Conservation (phyloP, 2,797 vertebrate genomes). For the Poeciliopsis presidionis region DNA sequence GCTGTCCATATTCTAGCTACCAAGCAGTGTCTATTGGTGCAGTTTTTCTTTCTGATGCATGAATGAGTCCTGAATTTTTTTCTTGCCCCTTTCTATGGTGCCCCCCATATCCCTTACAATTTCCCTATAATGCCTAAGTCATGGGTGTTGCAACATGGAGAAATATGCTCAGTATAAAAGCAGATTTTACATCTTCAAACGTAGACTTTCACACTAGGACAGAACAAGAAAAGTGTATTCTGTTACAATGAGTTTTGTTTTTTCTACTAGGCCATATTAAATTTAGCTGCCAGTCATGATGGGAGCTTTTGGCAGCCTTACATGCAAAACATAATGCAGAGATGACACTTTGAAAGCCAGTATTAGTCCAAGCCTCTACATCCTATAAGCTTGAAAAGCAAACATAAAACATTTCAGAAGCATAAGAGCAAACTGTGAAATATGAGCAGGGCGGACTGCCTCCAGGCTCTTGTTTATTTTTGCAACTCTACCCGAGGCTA, state of each 20-base stretch:
- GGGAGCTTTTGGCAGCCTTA: constrained; percentile 15
- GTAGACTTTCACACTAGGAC: neutral
- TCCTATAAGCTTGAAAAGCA: constrained; percentile 38
- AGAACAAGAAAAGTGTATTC: neutral
- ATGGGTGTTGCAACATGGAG: neutral
- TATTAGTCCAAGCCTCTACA: constrained; percentile 21
- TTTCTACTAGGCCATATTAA: neutral
- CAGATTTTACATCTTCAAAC: neutral
- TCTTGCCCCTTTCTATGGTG: too few relatives aligned
- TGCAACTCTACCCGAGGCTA: constrained; percentile 65
- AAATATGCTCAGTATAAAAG: neutral
- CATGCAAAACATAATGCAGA: constrained; percentile 9
- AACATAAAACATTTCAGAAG: constrained; percentile 56
- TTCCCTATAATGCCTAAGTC: too few relatives aligned
- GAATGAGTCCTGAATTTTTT: too few relatives aligned
- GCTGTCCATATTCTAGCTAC: neutral
- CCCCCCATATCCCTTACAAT: too few relatives aligned
- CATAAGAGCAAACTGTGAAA: constrained; percentile 47
- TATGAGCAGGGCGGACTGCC: constrained; percentile 58
- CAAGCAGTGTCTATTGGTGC: neutral
- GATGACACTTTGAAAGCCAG: constrained; percentile 1
- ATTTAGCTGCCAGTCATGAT: neutral
- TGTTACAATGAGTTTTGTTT: neutral
- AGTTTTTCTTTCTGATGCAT: too few relatives aligned
- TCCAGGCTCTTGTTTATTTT: constrained; percentile 74